Conservation (phyloP, 2,888 invertebrate genomes). For the Limenitis camilla region DNA sequence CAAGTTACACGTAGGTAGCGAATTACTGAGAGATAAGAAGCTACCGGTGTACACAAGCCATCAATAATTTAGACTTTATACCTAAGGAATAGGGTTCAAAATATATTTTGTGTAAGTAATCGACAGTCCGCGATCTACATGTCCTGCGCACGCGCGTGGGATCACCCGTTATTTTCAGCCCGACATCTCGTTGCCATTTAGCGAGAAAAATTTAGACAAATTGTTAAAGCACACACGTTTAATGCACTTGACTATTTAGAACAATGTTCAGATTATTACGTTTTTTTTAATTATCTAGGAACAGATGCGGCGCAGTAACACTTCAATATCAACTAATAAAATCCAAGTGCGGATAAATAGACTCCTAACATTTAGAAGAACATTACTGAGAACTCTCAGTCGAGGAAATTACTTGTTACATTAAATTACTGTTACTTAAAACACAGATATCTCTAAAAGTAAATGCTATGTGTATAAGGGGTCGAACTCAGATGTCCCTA, state of each 20-base stretch:
- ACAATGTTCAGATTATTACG: too few species aligned
- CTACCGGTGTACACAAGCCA: constrained; percentile 17
- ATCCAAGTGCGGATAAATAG: too few species aligned
- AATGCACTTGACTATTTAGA: not conserved
- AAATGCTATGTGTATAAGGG: too few species aligned
- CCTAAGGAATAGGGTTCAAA: not conserved
- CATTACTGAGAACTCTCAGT: too few species aligned
- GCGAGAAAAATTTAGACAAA: constrained; percentile 1
- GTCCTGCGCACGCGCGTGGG: constrained; percentile 40
- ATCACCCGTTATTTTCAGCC: constrained; percentile 36
- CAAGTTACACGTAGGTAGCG: constrained; percentile 23
- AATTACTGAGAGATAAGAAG: constrained; percentile 21
- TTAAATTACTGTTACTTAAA: too few species aligned
- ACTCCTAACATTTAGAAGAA: too few species aligned
- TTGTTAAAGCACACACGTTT: not conserved
- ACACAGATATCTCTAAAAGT: too few species aligned
- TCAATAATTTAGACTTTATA: constrained; percentile 7
- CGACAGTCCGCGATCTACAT: constrained; percentile 39
- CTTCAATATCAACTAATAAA: too few species aligned
- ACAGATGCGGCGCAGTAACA: too few species aligned
- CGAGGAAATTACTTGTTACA: too few species aligned
- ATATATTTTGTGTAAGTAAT: constrained; percentile 22
- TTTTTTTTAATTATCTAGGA: too few species aligned
- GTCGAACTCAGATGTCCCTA: too few species aligned
- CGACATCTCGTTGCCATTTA: constrained; percentile 14